A percentile compares a stretch with the other conserved stretches of the same genome.
phyloP scores from a whole-genome alignment of 2,888 invertebrate species.

The Scaptomyza parva region DNA sequence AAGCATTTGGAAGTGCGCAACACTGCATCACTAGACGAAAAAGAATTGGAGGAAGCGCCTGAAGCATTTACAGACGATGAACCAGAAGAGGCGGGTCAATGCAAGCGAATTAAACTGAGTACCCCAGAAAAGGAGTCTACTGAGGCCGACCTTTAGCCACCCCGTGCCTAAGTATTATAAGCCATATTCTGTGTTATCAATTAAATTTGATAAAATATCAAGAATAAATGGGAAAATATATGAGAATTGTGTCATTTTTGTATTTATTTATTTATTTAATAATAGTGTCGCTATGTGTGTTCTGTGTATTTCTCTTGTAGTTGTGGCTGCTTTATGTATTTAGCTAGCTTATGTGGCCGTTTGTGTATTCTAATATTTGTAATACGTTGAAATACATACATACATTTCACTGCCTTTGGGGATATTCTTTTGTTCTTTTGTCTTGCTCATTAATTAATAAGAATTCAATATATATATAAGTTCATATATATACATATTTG shows the following conservation, averaged over 20 bases:
- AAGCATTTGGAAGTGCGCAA: constrained; percentile 48
- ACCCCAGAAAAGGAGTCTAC: constrained; percentile 39
- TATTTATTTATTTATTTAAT: constrained; percentile 69
- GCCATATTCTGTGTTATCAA: constrained; percentile 27
- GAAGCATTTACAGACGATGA: constrained; percentile 58
- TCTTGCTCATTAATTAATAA: constrained; percentile 44
- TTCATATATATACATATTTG: constrained; percentile 41
- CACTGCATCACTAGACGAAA: background rate
- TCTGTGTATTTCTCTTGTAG: constrained; percentile 56
- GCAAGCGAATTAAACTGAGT: constrained; percentile 61
- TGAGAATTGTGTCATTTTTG: constrained; percentile 51
- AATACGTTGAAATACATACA: constrained; percentile 79
- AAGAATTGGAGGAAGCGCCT: background rate
- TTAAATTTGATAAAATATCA: constrained; percentile 29
- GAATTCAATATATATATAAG: constrained; percentile 14
- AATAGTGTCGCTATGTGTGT: constrained; percentile 77
- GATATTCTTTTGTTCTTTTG: constrained; percentile 30
- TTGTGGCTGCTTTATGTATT: constrained; percentile 47
- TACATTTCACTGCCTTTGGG: constrained; percentile 54
- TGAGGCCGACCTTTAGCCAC: constrained; percentile 36
- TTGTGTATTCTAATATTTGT: constrained; percentile 75
- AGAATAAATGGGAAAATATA: constrained; percentile 37
- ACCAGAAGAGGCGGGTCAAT: constrained; percentile 38
- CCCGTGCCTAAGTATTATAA: constrained; percentile 42
- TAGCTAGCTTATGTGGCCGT: constrained; percentile 43